A percentile compares a stretch with the other conserved stretches of the same genome.
Evolutionary conservation across 2,888 invertebrate species (phyloP).

Genomic region (Nipponacmea schrenckii): DNA sequence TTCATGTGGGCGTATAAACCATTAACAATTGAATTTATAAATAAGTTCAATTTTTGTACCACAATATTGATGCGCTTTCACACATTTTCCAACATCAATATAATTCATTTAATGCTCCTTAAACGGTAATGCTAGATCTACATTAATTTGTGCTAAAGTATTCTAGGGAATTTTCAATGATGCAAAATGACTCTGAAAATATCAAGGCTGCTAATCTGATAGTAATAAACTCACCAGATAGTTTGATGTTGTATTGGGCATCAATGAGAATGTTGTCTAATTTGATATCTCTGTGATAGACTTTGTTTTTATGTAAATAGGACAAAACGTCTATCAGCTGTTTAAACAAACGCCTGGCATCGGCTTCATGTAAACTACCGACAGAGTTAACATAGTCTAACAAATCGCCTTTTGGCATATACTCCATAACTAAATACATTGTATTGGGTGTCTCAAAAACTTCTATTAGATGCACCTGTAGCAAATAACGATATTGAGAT

Average conservation of each 20-base stretch:
- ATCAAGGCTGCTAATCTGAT: too few species aligned
- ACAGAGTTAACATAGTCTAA: slow-evolving; percentile 30
- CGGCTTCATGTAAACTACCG: slow-evolving; percentile 29
- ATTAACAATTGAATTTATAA: too few species aligned
- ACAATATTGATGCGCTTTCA: too few species aligned
- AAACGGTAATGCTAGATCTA: too few species aligned
- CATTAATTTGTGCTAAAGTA: too few species aligned
- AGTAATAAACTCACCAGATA: slow-evolving; percentile 25
- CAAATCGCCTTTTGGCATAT: slow-evolving; percentile 31
- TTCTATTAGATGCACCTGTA: slow-evolving; percentile 29
- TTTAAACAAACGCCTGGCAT: slow-evolving; percentile 33
- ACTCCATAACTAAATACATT: slow-evolving; percentile 33
- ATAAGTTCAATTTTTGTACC: too few species aligned
- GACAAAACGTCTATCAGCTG: slow-evolving; percentile 32
- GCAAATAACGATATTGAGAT: neutral
- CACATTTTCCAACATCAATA: too few species aligned
- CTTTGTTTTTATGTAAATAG: slow-evolving; percentile 26
- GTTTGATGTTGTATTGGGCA: slow-evolving; percentile 30
- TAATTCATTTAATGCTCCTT: too few species aligned
- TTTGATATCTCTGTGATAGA: slow-evolving; percentile 38
- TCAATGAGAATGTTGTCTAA: slow-evolving; percentile 36
- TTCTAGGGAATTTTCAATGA: too few species aligned
- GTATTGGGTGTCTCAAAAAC: slow-evolving; percentile 24
- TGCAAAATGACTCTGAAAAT: too few species aligned
- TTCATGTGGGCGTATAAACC: too few species aligned